Percentiles rank a stretch among this genome's conserved stretches.
phyloP scores from a whole-genome alignment of 2,113 vertebrate species.

The Rissa tridactyla region DNA sequence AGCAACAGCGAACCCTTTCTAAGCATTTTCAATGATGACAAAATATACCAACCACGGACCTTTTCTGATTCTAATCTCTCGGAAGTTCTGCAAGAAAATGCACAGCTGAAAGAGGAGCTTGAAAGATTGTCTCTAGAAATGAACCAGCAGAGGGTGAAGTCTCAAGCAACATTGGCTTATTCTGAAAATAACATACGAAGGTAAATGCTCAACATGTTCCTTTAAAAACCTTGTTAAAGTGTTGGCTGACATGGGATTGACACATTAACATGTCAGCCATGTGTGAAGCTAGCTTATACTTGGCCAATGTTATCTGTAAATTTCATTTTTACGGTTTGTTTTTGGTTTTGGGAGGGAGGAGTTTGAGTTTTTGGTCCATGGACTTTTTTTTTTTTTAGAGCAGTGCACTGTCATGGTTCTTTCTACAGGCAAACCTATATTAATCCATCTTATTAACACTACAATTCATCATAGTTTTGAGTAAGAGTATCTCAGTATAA shows the following conservation, averaged over 20 bases:
- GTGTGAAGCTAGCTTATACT: background rate
- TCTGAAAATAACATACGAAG: conserved; percentile 77
- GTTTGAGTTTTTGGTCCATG: background rate
- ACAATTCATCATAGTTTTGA: background rate
- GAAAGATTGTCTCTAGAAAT: conserved; percentile 74
- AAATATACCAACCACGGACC: conserved; percentile 76
- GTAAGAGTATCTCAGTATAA: background rate
- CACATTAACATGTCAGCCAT: background rate
- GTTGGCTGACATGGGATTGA: background rate
- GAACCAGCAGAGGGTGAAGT: conserved; percentile 72
- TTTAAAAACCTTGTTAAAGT: background rate
- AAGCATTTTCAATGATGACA: conserved; percentile 63
- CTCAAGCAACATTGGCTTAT: conserved; percentile 65
- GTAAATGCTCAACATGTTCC: conserved; percentile 36
- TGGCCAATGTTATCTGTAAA: background rate
- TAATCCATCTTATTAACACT: background rate
- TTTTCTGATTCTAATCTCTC: conserved; percentile 80
- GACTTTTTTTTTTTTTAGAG: background rate
- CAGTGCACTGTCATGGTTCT: background rate
- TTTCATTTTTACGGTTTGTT: background rate
- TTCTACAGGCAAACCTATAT: background rate
- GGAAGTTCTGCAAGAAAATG: conserved; percentile 86
- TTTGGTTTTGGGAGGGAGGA: background rate
- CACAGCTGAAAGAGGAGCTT: conserved; percentile 74
- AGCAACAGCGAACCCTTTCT: conserved; percentile 40